Evolutionary conservation across 1,140 invertebrate species (phyloP).

Genomic region (Lepidurus apus): DNA sequence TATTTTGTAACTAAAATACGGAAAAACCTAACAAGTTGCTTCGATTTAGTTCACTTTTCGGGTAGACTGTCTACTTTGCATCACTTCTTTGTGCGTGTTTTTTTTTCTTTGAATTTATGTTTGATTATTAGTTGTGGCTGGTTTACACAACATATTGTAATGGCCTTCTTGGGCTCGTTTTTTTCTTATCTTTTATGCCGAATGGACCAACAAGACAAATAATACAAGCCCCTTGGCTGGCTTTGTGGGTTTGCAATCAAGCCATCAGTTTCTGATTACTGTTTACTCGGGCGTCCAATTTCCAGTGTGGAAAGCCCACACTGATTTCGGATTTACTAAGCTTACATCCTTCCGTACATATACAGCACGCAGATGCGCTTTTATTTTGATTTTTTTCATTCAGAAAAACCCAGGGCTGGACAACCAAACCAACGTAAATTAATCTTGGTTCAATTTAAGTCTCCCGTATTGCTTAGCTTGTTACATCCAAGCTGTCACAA

Average conservation of each 20-base stretch:
- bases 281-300: background rate
- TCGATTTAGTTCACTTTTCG: background rate
- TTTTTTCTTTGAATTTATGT: background rate
- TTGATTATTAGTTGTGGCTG: background rate
- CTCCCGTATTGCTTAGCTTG: too few species aligned
- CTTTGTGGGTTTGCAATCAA: background rate
- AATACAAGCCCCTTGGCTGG: constrained; percentile 17
- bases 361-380: too few species aligned
- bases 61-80: background rate
- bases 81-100: background rate
- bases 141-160: background rate
- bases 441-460: too few species aligned
- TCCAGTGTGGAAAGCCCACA: too few species aligned
- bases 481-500: too few species aligned
- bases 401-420: too few species aligned
- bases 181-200: background rate
- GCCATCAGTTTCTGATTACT: background rate
- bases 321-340: too few species aligned
- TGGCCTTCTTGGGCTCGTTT: background rate
- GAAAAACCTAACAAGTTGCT: background rate
- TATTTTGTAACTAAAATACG: background rate
- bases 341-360: too few species aligned
- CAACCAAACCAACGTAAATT: too few species aligned
- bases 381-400: too few species aligned
- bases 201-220: background rate